Percentiles rank a stretch among this genome's conserved stretches.
These are phyloP conservation scores for Megathymus violae DNA, from an alignment of 1,140 invertebrate genomes.

Conservation along the genomic window DNA sequence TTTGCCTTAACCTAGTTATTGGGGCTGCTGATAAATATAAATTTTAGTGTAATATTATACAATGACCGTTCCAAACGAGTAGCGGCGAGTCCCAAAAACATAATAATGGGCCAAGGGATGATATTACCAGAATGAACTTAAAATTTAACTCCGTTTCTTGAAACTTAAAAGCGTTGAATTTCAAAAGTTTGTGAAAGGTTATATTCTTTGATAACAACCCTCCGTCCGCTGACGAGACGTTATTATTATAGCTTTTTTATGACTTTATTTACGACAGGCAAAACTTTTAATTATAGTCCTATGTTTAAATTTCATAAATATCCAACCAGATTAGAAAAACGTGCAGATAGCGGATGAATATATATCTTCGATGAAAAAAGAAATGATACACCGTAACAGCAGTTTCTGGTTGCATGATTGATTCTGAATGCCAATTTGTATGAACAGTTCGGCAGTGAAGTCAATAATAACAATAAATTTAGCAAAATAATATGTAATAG, in stretches of 20 bases:
- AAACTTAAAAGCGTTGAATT: slow-evolving; percentile 32
- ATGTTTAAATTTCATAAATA: not conserved
- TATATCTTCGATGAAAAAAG: too few species aligned
- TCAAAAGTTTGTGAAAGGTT: slow-evolving; percentile 32
- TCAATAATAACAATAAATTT: too few species aligned
- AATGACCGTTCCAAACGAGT: not conserved
- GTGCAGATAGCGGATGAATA: too few species aligned
- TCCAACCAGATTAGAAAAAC: not conserved
- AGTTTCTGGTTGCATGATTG: too few species aligned
- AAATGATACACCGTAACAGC: too few species aligned
- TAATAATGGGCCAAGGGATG: slow-evolving; percentile 24
- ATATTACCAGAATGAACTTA: slow-evolving; percentile 28
- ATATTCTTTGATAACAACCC: slow-evolving; percentile 28
- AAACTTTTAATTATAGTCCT: not conserved
- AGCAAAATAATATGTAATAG: too few species aligned
- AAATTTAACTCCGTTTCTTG: slow-evolving; percentile 26
- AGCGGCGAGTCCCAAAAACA: slow-evolving; percentile 4
- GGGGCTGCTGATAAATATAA: not conserved
- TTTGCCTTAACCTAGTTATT: too few species aligned
- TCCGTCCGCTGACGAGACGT: slow-evolving; percentile 12
- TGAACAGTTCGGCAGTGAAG: too few species aligned
- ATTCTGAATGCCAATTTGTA: too few species aligned
- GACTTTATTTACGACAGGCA: slow-evolving; percentile 9
- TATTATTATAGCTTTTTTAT: slow-evolving; percentile 27
- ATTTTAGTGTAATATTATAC: slow-evolving; percentile 1